A percentile compares a stretch with the other conserved stretches of the same genome.
Conservation (phyloP, 2,888 invertebrate genomes). For the Odontocolon sp. region DNA sequence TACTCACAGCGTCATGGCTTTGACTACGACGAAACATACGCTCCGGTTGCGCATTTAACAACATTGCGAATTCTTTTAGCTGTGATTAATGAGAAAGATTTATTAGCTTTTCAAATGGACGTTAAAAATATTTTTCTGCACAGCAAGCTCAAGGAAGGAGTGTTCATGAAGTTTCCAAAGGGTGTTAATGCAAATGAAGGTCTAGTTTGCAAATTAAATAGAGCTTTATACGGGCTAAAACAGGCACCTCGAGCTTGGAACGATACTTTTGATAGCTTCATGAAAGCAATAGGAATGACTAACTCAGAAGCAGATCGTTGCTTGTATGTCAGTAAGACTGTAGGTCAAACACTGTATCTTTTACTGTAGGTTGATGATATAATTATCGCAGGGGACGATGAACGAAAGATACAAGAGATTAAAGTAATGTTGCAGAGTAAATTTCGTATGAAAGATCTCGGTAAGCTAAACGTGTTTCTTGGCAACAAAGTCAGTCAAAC, state of each 20-base stretch:
- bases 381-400: constrained; percentile 61
- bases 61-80: constrained; percentile 54
- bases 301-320: neutral
- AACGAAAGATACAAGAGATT: constrained; percentile 53
- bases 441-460: constrained; percentile 69
- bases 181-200: neutral
- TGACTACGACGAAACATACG: constrained; percentile 69
- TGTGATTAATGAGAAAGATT: constrained; percentile 52
- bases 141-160: constrained; percentile 64
- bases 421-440: constrained; percentile 58
- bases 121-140: constrained; percentile 71
- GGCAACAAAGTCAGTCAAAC: constrained; percentile 65
- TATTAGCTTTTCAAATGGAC: constrained; percentile 64
- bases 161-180: constrained; percentile 64
- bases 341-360: constrained; percentile 53
- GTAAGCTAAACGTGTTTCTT: constrained; percentile 64
- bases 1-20: constrained; percentile 64
- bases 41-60: constrained; percentile 65
- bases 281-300: no score
- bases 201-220: neutral
- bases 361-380: constrained; percentile 70
- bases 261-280: neutral
- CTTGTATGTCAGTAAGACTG: neutral
- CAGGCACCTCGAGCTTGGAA: neutral
- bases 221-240: neutral